Evolutionary conservation across 2,797 vertebrate genomes (phyloP).

Genomic region (Naso thynnoides): DNA sequence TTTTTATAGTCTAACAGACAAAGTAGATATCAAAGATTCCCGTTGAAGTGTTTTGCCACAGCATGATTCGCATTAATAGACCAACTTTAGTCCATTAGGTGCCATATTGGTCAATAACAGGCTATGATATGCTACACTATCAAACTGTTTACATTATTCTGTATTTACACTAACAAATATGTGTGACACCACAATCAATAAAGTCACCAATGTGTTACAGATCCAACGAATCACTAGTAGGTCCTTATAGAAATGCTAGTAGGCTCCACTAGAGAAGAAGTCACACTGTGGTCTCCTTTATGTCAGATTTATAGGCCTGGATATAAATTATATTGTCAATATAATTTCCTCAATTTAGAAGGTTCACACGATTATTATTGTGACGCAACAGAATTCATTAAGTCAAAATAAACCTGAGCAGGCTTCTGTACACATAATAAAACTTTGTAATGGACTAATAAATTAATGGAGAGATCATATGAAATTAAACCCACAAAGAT

Average conservation of each 20-base stretch:
- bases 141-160: too few species aligned
- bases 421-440: not conserved
- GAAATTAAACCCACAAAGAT: constrained; percentile 45
- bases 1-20: not conserved
- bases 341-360: not conserved
- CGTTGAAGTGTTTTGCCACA: not conserved
- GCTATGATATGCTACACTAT: too few species aligned
- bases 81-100: not conserved
- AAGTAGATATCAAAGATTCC: not conserved
- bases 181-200: too few species aligned
- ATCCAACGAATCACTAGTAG: not conserved
- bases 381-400: not conserved
- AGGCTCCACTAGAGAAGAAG: not conserved
- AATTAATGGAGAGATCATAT: not conserved
- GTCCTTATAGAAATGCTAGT: not conserved
- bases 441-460: not conserved
- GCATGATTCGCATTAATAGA: not conserved
- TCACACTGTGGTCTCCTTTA: not conserved
- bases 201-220: too few species aligned
- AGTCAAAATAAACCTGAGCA: not conserved
- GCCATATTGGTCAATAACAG: too few species aligned
- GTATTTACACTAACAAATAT: too few species aligned
- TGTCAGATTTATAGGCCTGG: not conserved
- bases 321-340: not conserved
- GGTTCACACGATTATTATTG: too few species aligned